phyloP scores from a whole-genome alignment of 2,797 vertebrate species.

The Mormyrops attenuatus region DNA sequence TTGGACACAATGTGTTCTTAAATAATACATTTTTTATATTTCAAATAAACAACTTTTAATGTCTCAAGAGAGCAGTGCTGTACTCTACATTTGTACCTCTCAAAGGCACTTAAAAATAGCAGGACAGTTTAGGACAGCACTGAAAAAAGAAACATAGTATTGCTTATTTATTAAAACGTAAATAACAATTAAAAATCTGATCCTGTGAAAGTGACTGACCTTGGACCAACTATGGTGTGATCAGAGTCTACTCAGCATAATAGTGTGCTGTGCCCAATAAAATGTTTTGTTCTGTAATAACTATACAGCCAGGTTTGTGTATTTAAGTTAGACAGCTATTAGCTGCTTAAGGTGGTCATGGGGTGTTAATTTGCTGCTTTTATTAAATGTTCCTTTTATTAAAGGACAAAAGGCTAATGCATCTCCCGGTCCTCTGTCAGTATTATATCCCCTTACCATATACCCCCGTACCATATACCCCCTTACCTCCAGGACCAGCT shows the following conservation, averaged over 20 bases:
- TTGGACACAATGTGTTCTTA: neutral
- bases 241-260: neutral
- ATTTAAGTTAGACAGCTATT: neutral
- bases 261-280: neutral
- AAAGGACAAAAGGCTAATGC: neutral
- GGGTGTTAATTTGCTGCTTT: neutral
- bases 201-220: neutral
- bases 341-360: neutral
- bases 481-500: constrained; percentile 92
- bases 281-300: neutral
- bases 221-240: neutral
- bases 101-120: neutral
- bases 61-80: neutral
- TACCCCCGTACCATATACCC: neutral
- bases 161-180: neutral
- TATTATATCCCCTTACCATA: too few relatives aligned
- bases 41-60: neutral
- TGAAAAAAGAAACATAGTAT: neutral
- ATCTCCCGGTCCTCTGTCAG: neutral
- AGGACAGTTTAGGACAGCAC: neutral
- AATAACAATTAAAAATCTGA: neutral
- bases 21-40: neutral
- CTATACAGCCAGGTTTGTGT: neutral
- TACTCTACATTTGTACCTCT: neutral
- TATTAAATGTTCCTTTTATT: neutral